Evolutionary conservation across 2,888 invertebrate species (phyloP).

Genomic region (Coenonympha glycerion): DNA sequence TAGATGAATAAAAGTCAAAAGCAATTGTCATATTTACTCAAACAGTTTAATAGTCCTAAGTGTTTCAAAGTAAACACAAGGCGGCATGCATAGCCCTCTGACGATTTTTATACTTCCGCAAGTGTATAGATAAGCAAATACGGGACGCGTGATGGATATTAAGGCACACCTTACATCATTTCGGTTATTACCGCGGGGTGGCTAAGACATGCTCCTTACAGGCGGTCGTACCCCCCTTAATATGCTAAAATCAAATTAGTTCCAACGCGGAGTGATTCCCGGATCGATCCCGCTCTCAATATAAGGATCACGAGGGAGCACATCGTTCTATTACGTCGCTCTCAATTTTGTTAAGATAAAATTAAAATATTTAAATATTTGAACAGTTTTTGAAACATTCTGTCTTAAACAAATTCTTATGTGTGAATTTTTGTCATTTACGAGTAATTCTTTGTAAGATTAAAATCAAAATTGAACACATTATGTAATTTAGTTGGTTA

Average conservation of each 20-base stretch:
- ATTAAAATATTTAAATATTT: slow-evolving; percentile 9
- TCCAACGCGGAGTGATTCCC: slow-evolving; percentile 71
- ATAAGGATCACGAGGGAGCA: slow-evolving; percentile 47
- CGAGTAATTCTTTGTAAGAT: too few relatives aligned
- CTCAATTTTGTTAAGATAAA: slow-evolving; percentile 21
- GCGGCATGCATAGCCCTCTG: slow-evolving; percentile 41
- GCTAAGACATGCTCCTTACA: slow-evolving; percentile 67
- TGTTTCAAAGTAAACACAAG: slow-evolving; percentile 42
- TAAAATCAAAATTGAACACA: too few relatives aligned
- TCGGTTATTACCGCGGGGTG: slow-evolving; percentile 68
- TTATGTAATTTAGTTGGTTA: too few relatives aligned
- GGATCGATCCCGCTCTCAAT: slow-evolving; percentile 63
- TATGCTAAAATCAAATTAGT: slow-evolving; percentile 77
- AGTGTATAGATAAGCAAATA: slow-evolving; percentile 75
- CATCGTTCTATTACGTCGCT: slow-evolving; percentile 39
- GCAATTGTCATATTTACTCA: not conserved
- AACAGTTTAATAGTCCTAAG: slow-evolving; percentile 62
- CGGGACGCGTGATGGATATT: slow-evolving; percentile 74
- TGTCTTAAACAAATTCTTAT: not conserved
- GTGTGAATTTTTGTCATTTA: not conserved
- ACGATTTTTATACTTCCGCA: slow-evolving; percentile 75
- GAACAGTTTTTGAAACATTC: not conserved
- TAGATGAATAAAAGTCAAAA: not conserved
- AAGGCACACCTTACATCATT: slow-evolving; percentile 76
- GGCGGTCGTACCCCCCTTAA: slow-evolving; percentile 65